Conservation (phyloP, 30 jellyfish, hydroid and myxozoan species). For the Turritopsis rubra region DNA sequence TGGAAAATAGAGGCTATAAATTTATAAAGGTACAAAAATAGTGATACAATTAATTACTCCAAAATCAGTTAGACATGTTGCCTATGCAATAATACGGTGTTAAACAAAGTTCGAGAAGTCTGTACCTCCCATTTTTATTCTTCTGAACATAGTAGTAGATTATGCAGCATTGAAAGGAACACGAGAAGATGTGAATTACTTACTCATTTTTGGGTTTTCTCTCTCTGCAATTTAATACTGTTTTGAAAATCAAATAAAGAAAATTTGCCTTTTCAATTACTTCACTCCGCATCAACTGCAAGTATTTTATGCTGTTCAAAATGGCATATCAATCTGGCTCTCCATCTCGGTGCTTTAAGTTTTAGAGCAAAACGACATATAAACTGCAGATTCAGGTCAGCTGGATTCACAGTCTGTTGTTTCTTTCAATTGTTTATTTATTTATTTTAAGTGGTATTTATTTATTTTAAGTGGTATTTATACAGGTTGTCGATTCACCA, state of each 20-base stretch:
- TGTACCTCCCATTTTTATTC: not conserved
- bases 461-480: not conserved
- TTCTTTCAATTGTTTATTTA: too few species aligned
- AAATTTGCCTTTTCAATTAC: not conserved
- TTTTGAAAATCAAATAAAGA: not conserved
- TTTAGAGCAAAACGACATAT: not conserved
- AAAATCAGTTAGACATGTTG: too few species aligned
- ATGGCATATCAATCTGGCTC: not conserved
- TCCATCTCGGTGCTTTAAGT: not conserved
- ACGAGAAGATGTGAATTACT: not conserved
- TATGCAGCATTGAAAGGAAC: not conserved
- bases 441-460: too few species aligned
- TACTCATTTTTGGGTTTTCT: not conserved
- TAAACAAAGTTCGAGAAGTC: too few species aligned
- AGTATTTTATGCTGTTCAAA: not conserved
- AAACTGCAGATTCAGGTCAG: not conserved
- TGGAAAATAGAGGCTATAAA: too few species aligned
- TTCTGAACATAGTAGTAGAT: not conserved
- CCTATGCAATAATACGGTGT: too few species aligned
- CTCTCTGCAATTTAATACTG: not conserved
- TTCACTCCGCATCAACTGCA: not conserved
- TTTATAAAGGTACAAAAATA: too few species aligned
- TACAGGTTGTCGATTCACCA: not conserved
- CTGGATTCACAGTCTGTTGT: too few species aligned
- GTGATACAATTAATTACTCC: too few species aligned